Conservation (phyloP, 2,888 invertebrate genomes). For the Andrena bucephala region DNA sequence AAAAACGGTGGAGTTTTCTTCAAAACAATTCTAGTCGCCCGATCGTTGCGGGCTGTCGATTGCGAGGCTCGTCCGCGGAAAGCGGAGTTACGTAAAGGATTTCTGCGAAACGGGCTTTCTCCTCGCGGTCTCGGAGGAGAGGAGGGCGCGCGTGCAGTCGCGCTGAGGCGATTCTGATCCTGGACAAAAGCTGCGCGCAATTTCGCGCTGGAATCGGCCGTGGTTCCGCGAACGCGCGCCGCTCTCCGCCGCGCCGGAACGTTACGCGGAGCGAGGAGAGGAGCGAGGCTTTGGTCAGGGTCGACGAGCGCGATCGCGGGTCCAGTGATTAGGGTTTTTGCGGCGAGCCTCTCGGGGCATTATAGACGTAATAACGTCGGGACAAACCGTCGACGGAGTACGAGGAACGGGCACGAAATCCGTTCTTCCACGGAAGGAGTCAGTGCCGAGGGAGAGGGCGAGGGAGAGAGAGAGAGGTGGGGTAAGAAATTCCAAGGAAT, state of each 20-base stretch:
- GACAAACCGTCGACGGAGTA: constrained; percentile 65
- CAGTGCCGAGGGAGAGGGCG: not conserved
- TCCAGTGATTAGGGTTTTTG: constrained; percentile 69
- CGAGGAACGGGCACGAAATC: constrained; percentile 33
- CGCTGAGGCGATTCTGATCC: not conserved
- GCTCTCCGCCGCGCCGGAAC: not conserved
- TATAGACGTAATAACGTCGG: constrained; percentile 72
- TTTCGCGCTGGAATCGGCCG: constrained; percentile 19
- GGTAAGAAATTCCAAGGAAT: constrained; percentile 59
- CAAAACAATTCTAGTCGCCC: too few species aligned
- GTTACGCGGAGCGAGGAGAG: not conserved
- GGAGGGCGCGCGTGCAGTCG: not conserved
- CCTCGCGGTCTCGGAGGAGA: not conserved
- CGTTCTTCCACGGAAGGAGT: constrained; percentile 21
- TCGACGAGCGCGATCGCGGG: constrained; percentile 26
- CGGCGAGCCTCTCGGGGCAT: constrained; percentile 50
- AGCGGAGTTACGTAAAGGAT: constrained; percentile 17
- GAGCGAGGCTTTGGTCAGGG: constrained; percentile 15
- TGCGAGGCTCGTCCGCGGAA: not conserved
- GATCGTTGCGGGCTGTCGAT: not conserved
- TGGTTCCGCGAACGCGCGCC: constrained; percentile 4
- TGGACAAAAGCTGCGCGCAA: not conserved
- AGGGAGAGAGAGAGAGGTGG: not conserved
- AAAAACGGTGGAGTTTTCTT: too few species aligned
- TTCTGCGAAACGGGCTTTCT: constrained; percentile 17